These are phyloP conservation scores for Morpho achilles DNA, from an alignment of 2,888 invertebrate genomes.

Conservation along the genomic window DNA sequence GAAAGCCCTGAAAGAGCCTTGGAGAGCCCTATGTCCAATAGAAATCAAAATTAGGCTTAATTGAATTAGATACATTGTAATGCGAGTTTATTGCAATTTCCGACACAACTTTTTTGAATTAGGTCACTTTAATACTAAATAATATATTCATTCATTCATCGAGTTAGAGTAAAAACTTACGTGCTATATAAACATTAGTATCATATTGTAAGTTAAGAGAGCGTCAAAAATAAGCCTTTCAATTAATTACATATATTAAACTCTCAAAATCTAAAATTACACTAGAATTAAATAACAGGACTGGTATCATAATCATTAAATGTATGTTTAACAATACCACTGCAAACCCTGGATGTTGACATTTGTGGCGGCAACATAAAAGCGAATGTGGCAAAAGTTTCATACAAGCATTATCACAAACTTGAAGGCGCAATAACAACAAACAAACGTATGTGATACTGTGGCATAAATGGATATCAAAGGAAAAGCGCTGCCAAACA, in stretches of 20 bases:
- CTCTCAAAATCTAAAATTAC: constrained; percentile 16
- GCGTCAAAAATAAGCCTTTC: no score
- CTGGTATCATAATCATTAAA: constrained; percentile 21
- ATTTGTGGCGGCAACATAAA: constrained; percentile 27
- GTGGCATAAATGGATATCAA: constrained; percentile 6
- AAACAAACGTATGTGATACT: constrained; percentile 2
- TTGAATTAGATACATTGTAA: no score
- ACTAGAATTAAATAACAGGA: constrained; percentile 9
- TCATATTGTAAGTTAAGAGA: no score
- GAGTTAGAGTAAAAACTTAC: no score
- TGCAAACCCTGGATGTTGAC: constrained; percentile 31
- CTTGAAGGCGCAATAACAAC: constrained; percentile 11
- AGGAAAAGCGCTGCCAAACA: background rate
- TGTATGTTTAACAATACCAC: constrained; percentile 29
- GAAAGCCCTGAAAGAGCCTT: no score
- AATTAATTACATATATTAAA: background rate
- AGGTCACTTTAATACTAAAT: no score
- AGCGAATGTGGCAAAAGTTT: constrained; percentile 24
- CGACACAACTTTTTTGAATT: no score
- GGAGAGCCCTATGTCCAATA: no score
- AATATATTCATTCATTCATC: no score
- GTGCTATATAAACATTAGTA: no score
- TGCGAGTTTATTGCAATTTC: no score
- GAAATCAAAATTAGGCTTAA: no score
- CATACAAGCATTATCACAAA: constrained; percentile 18